Evolutionary conservation across 2,797 vertebrate species (phyloP).

Genomic region (Hyperoplus lanceolatus): DNA sequence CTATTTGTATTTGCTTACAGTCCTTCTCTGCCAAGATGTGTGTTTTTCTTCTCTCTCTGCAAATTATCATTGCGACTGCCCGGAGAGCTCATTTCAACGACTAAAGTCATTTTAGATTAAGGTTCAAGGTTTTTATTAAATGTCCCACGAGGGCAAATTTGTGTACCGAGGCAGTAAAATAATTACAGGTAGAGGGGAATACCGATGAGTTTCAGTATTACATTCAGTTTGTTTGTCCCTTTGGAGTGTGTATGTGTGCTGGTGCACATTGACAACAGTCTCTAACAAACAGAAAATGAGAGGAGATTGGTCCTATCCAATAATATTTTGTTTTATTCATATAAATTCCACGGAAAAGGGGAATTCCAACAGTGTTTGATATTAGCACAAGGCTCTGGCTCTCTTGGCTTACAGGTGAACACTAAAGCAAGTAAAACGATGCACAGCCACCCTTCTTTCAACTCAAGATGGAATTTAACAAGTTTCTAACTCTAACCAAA

Average conservation of each 20-base stretch:
- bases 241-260: conserved; percentile 29
- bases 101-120: conserved; percentile 71
- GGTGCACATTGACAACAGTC: conserved; percentile 27
- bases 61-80: conserved; percentile 54
- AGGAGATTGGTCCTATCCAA: not conserved
- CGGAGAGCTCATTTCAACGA: conserved; percentile 51
- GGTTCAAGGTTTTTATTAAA: too few species aligned
- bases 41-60: conserved; percentile 24
- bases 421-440: not conserved
- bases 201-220: conserved; percentile 56
- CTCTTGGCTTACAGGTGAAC: not conserved
- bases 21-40: conserved; percentile 46
- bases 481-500: too few species aligned
- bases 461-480: not conserved
- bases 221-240: conserved; percentile 22
- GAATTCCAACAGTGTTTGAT: not conserved
- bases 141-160: too few species aligned
- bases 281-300: conserved; percentile 11
- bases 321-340: conserved; percentile 33
- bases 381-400: not conserved
- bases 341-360: not conserved
- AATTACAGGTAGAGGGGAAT: conserved; percentile 63
- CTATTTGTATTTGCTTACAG: conserved; percentile 62
- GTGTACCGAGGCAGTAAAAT: conserved; percentile 41
- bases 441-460: not conserved